Base-by-base conservation (phyloP, 1,140 invertebrate genomes). In the Adoxophyes honmai region DNA sequence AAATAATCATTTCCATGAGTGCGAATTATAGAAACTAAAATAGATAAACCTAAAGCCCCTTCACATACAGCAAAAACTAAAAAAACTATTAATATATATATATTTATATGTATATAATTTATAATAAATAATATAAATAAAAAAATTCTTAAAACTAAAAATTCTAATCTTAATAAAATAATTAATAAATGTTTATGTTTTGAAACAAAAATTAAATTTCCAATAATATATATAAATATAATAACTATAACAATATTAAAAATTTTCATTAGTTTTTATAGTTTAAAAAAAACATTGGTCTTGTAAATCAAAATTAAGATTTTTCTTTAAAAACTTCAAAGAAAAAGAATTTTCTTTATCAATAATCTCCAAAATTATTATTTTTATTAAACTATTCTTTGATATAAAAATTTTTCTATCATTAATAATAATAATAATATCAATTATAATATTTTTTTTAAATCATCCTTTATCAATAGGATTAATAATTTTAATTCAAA, bases 281-380 rank as follows among this genome's bases (percentile, higher is more conserved):
- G 85, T 90, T 91, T 91, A 91, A 91, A 70, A 74, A 90, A 91
- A 91, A 91, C 78, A 90, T 88, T 90, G 86, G 85, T 91, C 80
- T 91, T 91, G 87, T 91, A 91, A 91, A 90, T 72, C 86, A 91
- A 89, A 86, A 81, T 81, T 90, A 91, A 87, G 76, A 73, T 56
- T 37, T 55, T 68, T 81, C 75, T 87, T 89, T 90, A 86, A 89
- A 89, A 89, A 89, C 79, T 86, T 89, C 80, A 87, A 81, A 79
- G 86, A 87, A 90, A 90, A 88, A 86, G 75, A 81, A 73, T 65
- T 60, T 57, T 76, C 72, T 86, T 89, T 90, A 78, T 88, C 86
- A 68, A 87, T 91, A 91, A 91, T 91, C 81, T 89, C 89, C 90
- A 90, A 91, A 90, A 90, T 90, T 90, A 90, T 86, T 85, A 88